Percentiles rank a stretch among this genome's conserved stretches.
Conservation (phyloP, 2,113 vertebrate genomes). For the Typhlomys cinereus region DNA sequence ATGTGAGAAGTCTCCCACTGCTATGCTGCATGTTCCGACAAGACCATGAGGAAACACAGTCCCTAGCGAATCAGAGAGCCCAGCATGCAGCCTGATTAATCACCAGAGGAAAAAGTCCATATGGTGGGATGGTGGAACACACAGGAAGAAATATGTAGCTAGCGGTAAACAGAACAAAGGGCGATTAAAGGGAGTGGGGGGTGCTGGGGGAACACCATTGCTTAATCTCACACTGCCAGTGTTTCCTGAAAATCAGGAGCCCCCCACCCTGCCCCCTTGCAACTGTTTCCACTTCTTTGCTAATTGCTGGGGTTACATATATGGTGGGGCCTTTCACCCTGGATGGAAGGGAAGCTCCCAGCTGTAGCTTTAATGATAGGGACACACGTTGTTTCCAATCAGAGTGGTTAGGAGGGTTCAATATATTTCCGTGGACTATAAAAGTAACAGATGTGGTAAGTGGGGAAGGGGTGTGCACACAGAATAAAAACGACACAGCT, state of each 20-base stretch:
- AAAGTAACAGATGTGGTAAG: conserved; percentile 60
- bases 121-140: conserved; percentile 67
- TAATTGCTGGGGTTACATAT: conserved; percentile 73
- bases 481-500: background rate
- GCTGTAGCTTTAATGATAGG: conserved; percentile 69
- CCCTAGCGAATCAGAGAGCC: conserved; percentile 79
- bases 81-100: conserved; percentile 84
- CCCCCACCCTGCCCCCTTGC: conserved; percentile 65
- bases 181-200: background rate
- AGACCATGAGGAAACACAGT: conserved; percentile 80
- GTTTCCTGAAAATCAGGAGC: conserved; percentile 77
- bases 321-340: conserved; percentile 64
- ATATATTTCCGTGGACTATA: conserved; percentile 64
- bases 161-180: conserved; percentile 71
- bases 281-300: conserved; percentile 40
- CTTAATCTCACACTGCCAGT: conserved; percentile 28
- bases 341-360: conserved; percentile 74
- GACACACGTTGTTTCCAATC: conserved; percentile 75
- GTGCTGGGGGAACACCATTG: background rate
- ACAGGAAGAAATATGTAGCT: conserved; percentile 69
- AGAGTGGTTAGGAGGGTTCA: conserved; percentile 70
- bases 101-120: conserved; percentile 78
- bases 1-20: conserved; percentile 67
- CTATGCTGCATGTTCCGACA: conserved; percentile 79
- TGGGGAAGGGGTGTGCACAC: background rate